phyloP scores from a whole-genome alignment of 2,113 vertebrate genomes.

The Oriolus oriolus region DNA sequence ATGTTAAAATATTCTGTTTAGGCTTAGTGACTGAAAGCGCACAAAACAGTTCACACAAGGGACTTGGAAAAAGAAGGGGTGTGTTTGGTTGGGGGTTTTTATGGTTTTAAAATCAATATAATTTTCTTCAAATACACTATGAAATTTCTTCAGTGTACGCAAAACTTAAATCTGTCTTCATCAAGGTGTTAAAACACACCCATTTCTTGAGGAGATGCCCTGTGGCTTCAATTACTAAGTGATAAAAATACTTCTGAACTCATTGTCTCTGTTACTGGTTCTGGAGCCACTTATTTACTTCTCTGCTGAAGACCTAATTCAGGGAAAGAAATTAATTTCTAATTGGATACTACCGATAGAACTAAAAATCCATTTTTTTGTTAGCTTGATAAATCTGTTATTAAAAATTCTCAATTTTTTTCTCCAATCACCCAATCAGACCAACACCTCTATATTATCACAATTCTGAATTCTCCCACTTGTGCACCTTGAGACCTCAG shows the following conservation, averaged over 20 bases:
- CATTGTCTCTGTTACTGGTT: not conserved
- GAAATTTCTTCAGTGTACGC: not conserved
- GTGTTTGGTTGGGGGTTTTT: not conserved
- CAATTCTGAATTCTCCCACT: not conserved
- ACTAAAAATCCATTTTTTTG: not conserved
- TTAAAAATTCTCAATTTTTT: not conserved
- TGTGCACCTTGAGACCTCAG: not conserved
- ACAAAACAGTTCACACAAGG: not conserved
- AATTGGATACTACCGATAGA: not conserved
- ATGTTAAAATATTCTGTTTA: not conserved
- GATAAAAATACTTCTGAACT: not conserved
- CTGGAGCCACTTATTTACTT: not conserved
- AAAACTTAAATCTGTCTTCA: not conserved
- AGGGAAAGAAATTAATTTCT: not conserved
- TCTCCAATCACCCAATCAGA: not conserved
- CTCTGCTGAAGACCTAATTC: not conserved
- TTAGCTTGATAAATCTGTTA: not conserved
- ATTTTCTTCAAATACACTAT: not conserved
- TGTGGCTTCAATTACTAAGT: not conserved
- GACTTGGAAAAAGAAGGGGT: not conserved
- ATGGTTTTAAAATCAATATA: not conserved
- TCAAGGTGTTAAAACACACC: not conserved
- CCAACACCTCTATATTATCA: not conserved
- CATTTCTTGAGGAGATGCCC: not conserved
- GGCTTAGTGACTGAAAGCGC: not conserved